Evolutionary conservation across 2,797 vertebrate genomes (phyloP).

Genomic region (Okamejei kenojei): DNA sequence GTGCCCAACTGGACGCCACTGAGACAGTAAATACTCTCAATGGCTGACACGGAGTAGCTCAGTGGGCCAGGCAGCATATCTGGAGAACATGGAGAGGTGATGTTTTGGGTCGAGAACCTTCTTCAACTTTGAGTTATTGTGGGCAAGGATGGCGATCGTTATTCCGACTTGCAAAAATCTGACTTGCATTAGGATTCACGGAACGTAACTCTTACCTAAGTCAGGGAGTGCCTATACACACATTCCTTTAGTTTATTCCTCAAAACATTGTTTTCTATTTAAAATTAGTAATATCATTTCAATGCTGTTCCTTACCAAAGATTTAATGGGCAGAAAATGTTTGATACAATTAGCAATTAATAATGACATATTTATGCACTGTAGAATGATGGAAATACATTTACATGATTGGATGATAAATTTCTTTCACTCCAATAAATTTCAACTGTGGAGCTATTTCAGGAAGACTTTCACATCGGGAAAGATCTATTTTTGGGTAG

Average conservation of each 20-base stretch:
- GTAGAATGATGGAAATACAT: constrained; percentile 43
- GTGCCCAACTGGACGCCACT: too few relatives aligned
- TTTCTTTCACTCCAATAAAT: constrained; percentile 78
- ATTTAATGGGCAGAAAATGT: background rate
- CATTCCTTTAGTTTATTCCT: background rate
- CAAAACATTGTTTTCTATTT: background rate
- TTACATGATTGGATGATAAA: constrained; percentile 71
- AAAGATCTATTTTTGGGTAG: constrained; percentile 75
- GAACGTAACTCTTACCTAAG: too few relatives aligned
- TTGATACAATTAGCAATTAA: background rate
- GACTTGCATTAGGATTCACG: too few relatives aligned
- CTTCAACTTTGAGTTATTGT: too few relatives aligned
- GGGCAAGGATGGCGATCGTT: too few relatives aligned
- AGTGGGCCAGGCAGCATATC: too few relatives aligned
- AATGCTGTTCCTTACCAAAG: background rate
- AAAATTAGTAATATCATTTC: background rate
- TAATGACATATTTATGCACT: background rate
- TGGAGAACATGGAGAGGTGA: too few relatives aligned
- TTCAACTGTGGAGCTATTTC: constrained; percentile 73
- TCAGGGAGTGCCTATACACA: too few relatives aligned
- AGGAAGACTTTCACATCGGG: constrained; percentile 75
- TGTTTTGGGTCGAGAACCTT: too few relatives aligned
- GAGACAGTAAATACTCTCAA: too few relatives aligned
- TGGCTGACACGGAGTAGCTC: too few relatives aligned
- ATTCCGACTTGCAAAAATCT: too few relatives aligned